Percentiles rank a stretch among this genome's conserved stretches.
Evolutionary conservation across 2,113 vertebrate species (phyloP).

Genomic region (Anser cygnoides): DNA sequence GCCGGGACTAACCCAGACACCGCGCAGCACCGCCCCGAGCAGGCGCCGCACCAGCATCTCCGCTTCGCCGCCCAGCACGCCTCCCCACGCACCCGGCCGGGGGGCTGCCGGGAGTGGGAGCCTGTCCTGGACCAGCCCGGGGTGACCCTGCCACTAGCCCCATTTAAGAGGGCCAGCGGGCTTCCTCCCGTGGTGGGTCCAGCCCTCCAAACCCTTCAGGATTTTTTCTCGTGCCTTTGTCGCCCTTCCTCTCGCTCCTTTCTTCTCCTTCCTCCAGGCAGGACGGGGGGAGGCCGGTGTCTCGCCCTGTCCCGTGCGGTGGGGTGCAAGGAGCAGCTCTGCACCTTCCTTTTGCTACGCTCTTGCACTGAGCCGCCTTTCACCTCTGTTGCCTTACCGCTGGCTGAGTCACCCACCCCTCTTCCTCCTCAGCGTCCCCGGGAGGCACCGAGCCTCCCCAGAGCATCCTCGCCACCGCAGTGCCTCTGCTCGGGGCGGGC

Average conservation of each 20-base stretch:
- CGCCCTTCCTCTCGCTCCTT: not conserved
- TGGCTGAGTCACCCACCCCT: not conserved
- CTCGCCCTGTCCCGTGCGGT: not conserved
- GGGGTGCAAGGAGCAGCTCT: not conserved
- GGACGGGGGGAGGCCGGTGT: not conserved
- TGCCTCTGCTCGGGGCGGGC: not conserved
- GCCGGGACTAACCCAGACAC: not conserved
- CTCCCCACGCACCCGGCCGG: not conserved
- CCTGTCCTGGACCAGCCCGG: no score
- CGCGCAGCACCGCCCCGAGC: slow-evolving; percentile 41
- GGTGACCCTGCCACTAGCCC: not conserved
- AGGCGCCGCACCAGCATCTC: slow-evolving; percentile 42
- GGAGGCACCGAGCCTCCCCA: no score
- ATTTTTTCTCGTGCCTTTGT: slow-evolving; percentile 26
- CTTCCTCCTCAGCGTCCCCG: not conserved
- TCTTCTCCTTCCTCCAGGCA: not conserved
- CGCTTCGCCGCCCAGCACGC: not conserved
- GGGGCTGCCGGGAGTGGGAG: no score
- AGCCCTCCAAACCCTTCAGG: not conserved
- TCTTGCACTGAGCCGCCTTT: not conserved
- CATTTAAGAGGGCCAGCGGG: not conserved
- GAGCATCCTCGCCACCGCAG: not conserved
- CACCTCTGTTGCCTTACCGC: slow-evolving; percentile 49
- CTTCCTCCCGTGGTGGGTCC: not conserved
- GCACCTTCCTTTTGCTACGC: not conserved